Percentiles rank a stretch among this genome's conserved stretches.
Evolutionary conservation across 2,797 vertebrate species (phyloP).

Genomic region (Heteromormyrus szaboi): DNA sequence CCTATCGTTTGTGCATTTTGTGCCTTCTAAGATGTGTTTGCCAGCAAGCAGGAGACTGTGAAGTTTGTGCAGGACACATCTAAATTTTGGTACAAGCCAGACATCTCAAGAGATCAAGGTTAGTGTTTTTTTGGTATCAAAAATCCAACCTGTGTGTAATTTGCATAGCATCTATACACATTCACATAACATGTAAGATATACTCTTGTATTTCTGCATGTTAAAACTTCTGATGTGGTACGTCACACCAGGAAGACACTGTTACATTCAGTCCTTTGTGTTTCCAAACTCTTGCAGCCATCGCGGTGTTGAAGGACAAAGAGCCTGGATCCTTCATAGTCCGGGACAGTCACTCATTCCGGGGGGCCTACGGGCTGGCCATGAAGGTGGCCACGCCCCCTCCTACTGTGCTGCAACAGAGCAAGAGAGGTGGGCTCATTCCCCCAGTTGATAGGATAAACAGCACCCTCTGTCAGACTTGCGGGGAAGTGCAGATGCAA

Average conservation of each 20-base stretch:
- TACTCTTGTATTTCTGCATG: background rate
- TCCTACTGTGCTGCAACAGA: conserved; percentile 78
- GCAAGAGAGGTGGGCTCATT: conserved; percentile 76
- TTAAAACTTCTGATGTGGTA: background rate
- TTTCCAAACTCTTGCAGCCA: conserved; percentile 61
- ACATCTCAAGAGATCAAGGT: conserved; percentile 97
- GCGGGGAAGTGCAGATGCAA: background rate
- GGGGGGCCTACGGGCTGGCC: conserved; percentile 88
- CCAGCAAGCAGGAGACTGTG: conserved; percentile 76
- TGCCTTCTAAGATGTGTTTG: conserved; percentile 49
- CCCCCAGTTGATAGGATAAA: too few relatives aligned
- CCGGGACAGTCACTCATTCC: conserved; percentile 91
- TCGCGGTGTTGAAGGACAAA: conserved; percentile 83
- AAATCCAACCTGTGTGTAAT: background rate
- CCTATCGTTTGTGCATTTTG: conserved; percentile 24
- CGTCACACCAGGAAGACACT: background rate
- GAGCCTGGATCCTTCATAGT: conserved; percentile 88
- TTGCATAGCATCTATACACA: background rate
- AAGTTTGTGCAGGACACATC: conserved; percentile 98
- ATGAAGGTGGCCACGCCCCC: conserved; percentile 93
- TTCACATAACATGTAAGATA: background rate
- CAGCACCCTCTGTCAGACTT: background rate
- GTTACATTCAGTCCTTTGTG: conserved; percentile 4
- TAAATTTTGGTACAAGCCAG: conserved; percentile 96
- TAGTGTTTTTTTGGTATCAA: conserved; percentile 32